Conservation (phyloP, 2,888 invertebrate genomes). For the Drosophila maculinotata region DNA sequence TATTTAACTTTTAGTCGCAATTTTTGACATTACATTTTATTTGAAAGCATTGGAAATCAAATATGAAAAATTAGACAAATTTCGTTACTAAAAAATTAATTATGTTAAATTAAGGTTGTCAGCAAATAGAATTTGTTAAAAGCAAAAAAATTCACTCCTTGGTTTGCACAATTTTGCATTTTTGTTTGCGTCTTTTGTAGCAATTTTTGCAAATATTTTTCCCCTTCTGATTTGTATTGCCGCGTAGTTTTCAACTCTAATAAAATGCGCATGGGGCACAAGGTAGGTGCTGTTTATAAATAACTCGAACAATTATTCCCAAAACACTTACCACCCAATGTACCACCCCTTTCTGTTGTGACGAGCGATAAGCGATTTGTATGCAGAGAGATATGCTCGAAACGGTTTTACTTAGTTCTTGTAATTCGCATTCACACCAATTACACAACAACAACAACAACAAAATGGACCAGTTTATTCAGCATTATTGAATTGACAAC, state of each 20-base stretch:
- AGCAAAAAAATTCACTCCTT: constrained; percentile 12
- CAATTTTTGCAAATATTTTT: constrained; percentile 38
- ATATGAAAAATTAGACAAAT: constrained; percentile 59
- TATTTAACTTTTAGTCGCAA: constrained; percentile 49
- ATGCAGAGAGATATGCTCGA: constrained; percentile 32
- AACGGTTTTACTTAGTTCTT: constrained; percentile 53
- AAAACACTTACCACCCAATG: constrained; percentile 3
- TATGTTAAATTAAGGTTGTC: constrained; percentile 62
- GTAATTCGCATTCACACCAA: constrained; percentile 45
- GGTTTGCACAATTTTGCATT: constrained; percentile 28
- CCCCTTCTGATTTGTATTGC: constrained; percentile 37
- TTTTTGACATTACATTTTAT: constrained; percentile 58
- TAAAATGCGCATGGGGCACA: constrained; percentile 74
- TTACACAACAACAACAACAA: constrained; percentile 43
- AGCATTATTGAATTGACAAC: constrained; percentile 75
- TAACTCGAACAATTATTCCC: constrained; percentile 37
- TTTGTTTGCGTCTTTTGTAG: constrained; percentile 30
- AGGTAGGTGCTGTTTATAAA: constrained; percentile 76
- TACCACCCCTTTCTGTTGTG: constrained; percentile 16
- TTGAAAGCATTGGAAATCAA: constrained; percentile 59
- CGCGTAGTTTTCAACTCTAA: constrained; percentile 76
- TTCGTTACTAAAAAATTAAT: constrained; percentile 51
- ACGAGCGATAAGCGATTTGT: too few relatives aligned
- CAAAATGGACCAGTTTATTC: constrained; percentile 75
- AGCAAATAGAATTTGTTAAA: constrained; percentile 63